Evolutionary conservation across 2,797 vertebrate species (phyloP), one percentile per base, ranked within the genome.

Genomic region (Protonibea diacanthus): DNA sequence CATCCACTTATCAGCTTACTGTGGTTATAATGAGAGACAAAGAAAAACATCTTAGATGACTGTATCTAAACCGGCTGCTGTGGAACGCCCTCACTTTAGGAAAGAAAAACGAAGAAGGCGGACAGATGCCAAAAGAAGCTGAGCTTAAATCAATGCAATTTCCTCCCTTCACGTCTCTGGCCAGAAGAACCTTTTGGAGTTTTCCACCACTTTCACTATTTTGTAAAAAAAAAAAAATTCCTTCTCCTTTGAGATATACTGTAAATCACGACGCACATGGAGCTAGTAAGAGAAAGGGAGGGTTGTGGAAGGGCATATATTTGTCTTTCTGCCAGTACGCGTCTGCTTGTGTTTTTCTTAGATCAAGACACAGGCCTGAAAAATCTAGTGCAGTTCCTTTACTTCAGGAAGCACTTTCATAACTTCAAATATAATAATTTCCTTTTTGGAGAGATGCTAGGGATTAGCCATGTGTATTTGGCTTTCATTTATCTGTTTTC

Each of bases 381-480:
- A 72, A 83, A 93, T 85, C 75, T 72, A 48, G 38, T 86, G 87
- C 83, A 86, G 89, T 94, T 93, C 81, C 85, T 82, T 83, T 83
- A 78, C 83, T 92, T 88, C 85, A 89, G 91, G 91, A 95, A 93
- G 84, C 79, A 79, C 87, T 93, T 86, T 92, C 86, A 91, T 92
- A 93, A 93, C 91, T 93, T 93, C 73, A 91, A 93, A 95, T 94
- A 92, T 89, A 94, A 95, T 93, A 86, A 94, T 94, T 95, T 95
- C 93, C 94, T 94, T 86, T 94, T 88, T 91, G 89, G 89, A 94
- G 87, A 89, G 77, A 91, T 23, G 77, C 81, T 53, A 76, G 75
- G 89, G 86, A 93, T 94, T 92, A 93, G 92, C 86, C 78, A 58
- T 84, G 82, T 88, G 83, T 89, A 84, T 91, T 89, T 89, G 82